These are phyloP conservation scores for Drosophila kurseongensis DNA, from an alignment of 1,140 invertebrate genomes.

Conservation along the genomic window DNA sequence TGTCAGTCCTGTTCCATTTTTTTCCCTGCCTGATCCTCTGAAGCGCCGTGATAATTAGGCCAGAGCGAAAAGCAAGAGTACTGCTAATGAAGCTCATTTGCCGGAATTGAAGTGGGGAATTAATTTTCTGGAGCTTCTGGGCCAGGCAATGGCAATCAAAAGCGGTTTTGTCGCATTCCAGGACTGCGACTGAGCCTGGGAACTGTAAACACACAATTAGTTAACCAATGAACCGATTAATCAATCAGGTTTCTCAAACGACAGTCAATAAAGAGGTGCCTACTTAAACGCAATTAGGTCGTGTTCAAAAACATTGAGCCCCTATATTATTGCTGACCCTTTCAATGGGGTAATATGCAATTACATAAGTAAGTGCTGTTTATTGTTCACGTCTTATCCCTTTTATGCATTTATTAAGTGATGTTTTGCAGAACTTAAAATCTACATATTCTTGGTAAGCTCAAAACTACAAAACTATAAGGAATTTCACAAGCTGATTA, in stretches of 20 bases:
- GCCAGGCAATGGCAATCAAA: conserved; percentile 34
- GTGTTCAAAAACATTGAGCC: conserved; percentile 10
- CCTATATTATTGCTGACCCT: background rate
- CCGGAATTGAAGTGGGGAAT: conserved; percentile 33
- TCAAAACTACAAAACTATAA: too few relatives aligned
- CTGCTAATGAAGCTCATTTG: conserved; percentile 56
- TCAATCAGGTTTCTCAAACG: conserved; percentile 33
- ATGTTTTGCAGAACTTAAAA: too few relatives aligned
- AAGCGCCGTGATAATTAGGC: conserved; percentile 45
- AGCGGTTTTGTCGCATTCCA: conserved; percentile 34
- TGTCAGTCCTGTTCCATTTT: conserved; percentile 43
- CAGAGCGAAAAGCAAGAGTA: conserved; percentile 32
- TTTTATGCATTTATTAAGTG: too few relatives aligned
- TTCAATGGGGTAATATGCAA: background rate
- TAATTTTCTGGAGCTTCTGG: conserved; percentile 11
- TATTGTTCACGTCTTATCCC: background rate
- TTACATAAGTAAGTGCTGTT: background rate
- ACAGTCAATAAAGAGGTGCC: conserved; percentile 21
- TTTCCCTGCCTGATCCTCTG: conserved; percentile 3
- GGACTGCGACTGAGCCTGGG: conserved; percentile 16
- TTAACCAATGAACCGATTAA: conserved; percentile 42
- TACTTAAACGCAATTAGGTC: conserved; percentile 31
- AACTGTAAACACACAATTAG: conserved; percentile 41
- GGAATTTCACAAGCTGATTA: too few relatives aligned
- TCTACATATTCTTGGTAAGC: too few relatives aligned